Conservation (phyloP, 2,888 invertebrate species). For the Phymatocera aterrima region DNA sequence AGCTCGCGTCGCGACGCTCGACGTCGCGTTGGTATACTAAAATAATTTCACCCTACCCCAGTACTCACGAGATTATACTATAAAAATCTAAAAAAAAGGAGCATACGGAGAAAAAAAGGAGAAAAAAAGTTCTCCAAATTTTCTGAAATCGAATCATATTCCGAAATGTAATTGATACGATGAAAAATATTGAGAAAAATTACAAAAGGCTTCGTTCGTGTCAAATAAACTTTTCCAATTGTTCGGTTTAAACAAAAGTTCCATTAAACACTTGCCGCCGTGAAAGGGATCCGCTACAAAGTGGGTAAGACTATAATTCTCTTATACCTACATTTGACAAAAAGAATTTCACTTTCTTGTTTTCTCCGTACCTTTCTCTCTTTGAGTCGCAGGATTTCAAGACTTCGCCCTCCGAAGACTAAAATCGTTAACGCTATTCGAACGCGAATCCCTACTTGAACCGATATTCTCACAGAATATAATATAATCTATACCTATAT, state of each 20-base stretch:
- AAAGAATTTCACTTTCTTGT: not conserved
- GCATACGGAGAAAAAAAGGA: not conserved
- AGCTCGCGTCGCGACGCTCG: constrained; percentile 40
- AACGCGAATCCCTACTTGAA: not conserved
- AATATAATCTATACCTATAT: too few relatives aligned
- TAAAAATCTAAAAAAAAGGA: not conserved
- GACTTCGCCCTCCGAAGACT: not conserved
- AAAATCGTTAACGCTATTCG: constrained; percentile 10
- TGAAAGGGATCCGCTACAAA: not conserved
- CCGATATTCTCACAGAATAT: constrained; percentile 4
- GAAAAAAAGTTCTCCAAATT: not conserved
- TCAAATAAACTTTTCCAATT: not conserved
- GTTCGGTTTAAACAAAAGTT: not conserved
- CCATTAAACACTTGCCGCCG: not conserved
- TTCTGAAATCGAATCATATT: not conserved
- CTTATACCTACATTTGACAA: not conserved
- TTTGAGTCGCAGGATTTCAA: not conserved
- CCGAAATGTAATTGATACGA: not conserved
- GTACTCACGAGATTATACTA: too few relatives aligned
- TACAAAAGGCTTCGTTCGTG: not conserved
- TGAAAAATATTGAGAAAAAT: not conserved
- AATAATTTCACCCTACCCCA: constrained; percentile 15
- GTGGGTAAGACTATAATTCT: constrained; percentile 11
- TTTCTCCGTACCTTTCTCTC: too few relatives aligned
- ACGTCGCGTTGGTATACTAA: constrained; percentile 10